Evolutionary conservation across 2,888 invertebrate genomes (phyloP).

Genomic region (Orchesella flavescens): DNA sequence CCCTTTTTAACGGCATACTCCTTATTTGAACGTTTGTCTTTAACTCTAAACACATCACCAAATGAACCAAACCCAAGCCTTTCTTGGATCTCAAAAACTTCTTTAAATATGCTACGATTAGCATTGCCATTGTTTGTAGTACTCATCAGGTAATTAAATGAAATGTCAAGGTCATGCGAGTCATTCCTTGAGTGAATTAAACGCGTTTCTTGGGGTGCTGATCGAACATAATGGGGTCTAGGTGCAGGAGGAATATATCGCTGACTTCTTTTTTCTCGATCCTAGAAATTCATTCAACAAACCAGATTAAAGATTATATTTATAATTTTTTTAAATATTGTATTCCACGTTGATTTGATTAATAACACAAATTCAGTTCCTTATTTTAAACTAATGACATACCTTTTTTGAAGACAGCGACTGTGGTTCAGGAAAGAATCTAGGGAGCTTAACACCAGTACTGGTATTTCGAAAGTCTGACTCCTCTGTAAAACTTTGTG

Average conservation of each 20-base stretch:
- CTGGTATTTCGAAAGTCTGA: conserved; percentile 47
- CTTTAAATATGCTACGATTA: conserved; percentile 79
- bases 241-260: conserved; percentile 70
- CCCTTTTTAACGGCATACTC: conserved; percentile 84
- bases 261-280: conserved; percentile 65
- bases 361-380: too few species aligned
- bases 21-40: conserved; percentile 79
- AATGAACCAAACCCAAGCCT: conserved; percentile 84
- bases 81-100: conserved; percentile 79
- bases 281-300: conserved; percentile 53
- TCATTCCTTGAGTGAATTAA: conserved; percentile 70
- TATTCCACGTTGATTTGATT: neutral
- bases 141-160: conserved; percentile 66
- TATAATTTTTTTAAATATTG: too few species aligned
- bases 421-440: conserved; percentile 68
- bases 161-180: conserved; percentile 67
- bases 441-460: conserved; percentile 66
- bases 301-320: neutral
- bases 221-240: conserved; percentile 68
- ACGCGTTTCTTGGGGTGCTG: conserved; percentile 67
- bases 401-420: conserved; percentile 70
- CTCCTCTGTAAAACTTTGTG: conserved; percentile 50
- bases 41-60: conserved; percentile 83
- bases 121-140: conserved; percentile 17
- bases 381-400: neutral